A percentile compares a stretch with the other conserved stretches of the same genome.
These are phyloP conservation scores for human DNA, from an alignment of 2,113 vertebrate species.

Conservation along the genomic window DNA sequence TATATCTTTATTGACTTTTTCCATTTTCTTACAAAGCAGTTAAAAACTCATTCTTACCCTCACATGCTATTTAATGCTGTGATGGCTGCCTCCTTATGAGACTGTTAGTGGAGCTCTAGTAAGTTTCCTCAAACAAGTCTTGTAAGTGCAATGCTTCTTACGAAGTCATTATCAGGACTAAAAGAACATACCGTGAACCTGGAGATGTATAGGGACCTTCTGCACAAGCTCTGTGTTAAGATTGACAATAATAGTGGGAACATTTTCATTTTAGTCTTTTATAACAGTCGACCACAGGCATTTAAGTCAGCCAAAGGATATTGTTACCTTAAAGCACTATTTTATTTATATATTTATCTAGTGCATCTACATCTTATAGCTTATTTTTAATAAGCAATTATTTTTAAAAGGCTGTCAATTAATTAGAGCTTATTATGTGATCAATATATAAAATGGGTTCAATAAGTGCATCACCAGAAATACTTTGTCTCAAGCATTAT, in stretches of 20 bases:
- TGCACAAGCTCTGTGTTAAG: constrained; percentile 95
- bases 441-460: neutral
- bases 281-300: constrained; percentile 54
- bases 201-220: constrained; percentile 95
- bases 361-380: constrained; percentile 75
- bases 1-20: constrained; percentile 81
- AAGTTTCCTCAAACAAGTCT: constrained; percentile 82
- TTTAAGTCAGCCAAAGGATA: constrained; percentile 83
- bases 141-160: constrained; percentile 95
- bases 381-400: neutral
- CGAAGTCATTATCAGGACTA: constrained; percentile 93
- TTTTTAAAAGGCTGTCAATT: neutral
- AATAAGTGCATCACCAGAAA: neutral
- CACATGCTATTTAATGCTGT: constrained; percentile 67
- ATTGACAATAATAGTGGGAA: constrained; percentile 96
- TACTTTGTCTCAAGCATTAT: neutral
- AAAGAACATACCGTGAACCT: constrained; percentile 95
- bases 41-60: constrained; percentile 74
- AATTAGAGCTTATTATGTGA: neutral
- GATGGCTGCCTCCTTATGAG: constrained; percentile 57
- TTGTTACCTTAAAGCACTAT: constrained; percentile 81
- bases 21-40: constrained; percentile 80
- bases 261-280: constrained; percentile 89
- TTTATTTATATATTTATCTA: constrained; percentile 90
- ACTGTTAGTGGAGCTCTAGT: constrained; percentile 72